phyloP scores from a whole-genome alignment of 2,797 vertebrate genomes.

The Clarias pachynema region DNA sequence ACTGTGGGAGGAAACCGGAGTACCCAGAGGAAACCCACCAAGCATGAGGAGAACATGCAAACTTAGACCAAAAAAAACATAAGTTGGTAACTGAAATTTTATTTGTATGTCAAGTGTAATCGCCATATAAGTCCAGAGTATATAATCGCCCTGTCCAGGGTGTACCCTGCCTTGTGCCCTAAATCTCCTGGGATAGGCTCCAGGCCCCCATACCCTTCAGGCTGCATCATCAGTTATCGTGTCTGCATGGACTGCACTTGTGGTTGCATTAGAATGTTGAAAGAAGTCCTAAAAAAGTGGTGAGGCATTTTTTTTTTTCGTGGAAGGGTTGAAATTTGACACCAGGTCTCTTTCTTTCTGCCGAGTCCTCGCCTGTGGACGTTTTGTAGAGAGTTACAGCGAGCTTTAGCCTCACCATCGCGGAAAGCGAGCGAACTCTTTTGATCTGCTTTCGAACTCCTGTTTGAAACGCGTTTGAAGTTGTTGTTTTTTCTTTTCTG shows the following conservation, averaged over 20 bases:
- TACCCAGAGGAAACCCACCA: too few species aligned
- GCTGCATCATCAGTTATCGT: neutral
- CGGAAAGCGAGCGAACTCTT: neutral
- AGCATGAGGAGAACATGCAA: too few species aligned
- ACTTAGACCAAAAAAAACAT: too few species aligned
- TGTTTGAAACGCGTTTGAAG: neutral
- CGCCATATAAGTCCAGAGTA: too few species aligned
- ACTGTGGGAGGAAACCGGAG: too few species aligned
- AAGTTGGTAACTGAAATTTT: too few species aligned
- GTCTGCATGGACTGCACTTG: neutral
- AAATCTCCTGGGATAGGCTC: too few species aligned
- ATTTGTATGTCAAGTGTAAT: too few species aligned
- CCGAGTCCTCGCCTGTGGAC: conserved; percentile 56
- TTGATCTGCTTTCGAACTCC: neutral
- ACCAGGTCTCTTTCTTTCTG: conserved; percentile 66
- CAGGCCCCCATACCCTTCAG: too few species aligned
- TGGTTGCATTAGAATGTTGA: neutral
- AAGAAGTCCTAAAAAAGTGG: neutral
- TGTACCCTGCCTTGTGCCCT: too few species aligned
- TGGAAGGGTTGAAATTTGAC: conserved; percentile 74
- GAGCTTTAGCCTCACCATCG: conserved; percentile 33
- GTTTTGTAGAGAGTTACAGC: conserved; percentile 61
- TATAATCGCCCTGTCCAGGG: too few species aligned
- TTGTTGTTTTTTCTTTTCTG: too few species aligned
- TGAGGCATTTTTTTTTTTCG: conserved; percentile 54